Evolutionary conservation across 2,797 vertebrate species (phyloP).

Genomic region (Cryptoprocta ferox): DNA sequence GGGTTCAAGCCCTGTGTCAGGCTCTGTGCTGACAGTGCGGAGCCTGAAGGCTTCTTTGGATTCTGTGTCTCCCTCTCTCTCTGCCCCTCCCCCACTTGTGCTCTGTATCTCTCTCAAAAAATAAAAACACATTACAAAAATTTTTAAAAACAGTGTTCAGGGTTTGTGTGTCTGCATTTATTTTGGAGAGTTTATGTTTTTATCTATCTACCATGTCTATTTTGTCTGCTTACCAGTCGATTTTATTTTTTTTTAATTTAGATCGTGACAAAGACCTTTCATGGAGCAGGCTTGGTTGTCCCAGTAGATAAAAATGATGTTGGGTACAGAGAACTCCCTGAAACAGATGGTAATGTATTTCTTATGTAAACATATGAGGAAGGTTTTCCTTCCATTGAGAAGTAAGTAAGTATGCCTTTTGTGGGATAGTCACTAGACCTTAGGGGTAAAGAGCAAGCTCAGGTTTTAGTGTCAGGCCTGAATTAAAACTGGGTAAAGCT

Average conservation of each 20-base stretch:
- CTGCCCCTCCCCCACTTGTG: no score
- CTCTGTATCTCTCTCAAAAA: no score
- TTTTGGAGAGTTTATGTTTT: background rate
- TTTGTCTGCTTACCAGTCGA: background rate
- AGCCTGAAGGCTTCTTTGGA: no score
- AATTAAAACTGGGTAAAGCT: background rate
- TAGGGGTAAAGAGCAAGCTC: background rate
- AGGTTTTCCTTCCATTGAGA: background rate
- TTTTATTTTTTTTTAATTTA: constrained; percentile 75
- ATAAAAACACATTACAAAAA: no score
- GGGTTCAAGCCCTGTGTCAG: no score
- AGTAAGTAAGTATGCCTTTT: background rate
- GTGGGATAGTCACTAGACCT: background rate
- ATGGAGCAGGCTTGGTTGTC: constrained; percentile 95
- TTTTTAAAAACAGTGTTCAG: background rate
- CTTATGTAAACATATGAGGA: background rate
- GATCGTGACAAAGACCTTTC: constrained; percentile 97
- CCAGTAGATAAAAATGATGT: constrained; percentile 97
- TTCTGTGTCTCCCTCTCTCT: no score
- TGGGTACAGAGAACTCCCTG: constrained; percentile 97
- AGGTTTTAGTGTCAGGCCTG: background rate
- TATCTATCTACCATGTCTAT: background rate
- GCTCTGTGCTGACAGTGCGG: no score
- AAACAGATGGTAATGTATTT: constrained; percentile 92
- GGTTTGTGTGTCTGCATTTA: background rate